A percentile compares a stretch with the other conserved stretches of the same genome.
Conservation (phyloP, 2,888 invertebrate species). For the Dilophus febrilis region DNA sequence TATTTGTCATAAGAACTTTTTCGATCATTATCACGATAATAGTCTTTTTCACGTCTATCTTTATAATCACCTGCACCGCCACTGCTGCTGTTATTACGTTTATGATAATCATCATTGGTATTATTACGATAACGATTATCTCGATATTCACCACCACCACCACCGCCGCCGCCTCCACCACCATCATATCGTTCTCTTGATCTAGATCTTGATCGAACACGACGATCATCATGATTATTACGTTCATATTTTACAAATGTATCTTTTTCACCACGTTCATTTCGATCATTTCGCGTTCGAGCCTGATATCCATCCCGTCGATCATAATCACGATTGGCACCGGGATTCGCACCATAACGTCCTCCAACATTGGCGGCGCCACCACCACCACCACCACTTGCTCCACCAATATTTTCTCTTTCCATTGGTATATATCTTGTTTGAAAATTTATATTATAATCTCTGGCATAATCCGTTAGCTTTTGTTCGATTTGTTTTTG, state of each 20-base stretch:
- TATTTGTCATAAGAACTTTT: conserved; percentile 16
- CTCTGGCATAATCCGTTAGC: conserved; percentile 43
- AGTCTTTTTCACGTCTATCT: conserved; percentile 17
- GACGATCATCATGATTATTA: conserved; percentile 7
- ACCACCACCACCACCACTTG: conserved; percentile 15
- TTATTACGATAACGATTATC: conserved; percentile 16
- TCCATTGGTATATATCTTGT: conserved; percentile 6
- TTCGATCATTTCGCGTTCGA: conserved; percentile 15
- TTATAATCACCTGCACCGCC: conserved; percentile 13
- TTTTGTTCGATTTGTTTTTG: conserved; percentile 78
- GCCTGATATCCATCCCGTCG: conserved; percentile 16
- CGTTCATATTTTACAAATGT: conserved; percentile 12
- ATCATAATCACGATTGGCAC: conserved; percentile 25
- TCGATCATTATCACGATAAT: conserved; percentile 22
- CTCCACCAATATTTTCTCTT: conserved; percentile 7
- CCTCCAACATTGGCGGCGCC: conserved; percentile 15
- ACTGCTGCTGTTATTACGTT: conserved; percentile 7
- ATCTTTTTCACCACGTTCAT: conserved; percentile 13
- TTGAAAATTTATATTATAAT: conserved; percentile 24
- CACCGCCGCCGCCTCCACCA: too few relatives aligned
- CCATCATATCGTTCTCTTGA: conserved; percentile 17
- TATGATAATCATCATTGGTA: conserved; percentile 14
- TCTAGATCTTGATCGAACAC: conserved; percentile 20
- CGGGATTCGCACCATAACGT: conserved; percentile 11
- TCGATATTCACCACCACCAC: too few relatives aligned